These are phyloP conservation scores for Euproctis similis DNA, from an alignment of 2,888 invertebrate genomes.

Conservation along the genomic window DNA sequence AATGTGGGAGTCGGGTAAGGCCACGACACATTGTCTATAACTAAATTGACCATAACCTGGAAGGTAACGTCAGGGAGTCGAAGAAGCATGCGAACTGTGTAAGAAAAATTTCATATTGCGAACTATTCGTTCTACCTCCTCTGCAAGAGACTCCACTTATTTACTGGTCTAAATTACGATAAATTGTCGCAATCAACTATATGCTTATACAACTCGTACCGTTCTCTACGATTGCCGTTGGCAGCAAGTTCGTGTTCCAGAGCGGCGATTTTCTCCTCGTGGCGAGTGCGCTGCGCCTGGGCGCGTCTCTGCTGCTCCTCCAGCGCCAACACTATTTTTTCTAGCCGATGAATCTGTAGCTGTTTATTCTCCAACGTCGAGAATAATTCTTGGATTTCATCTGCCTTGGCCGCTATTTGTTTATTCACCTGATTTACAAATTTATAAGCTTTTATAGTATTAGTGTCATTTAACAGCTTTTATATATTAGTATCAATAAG, in stretches of 20 bases:
- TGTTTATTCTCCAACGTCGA: slow-evolving; percentile 71
- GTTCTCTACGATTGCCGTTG: slow-evolving; percentile 49
- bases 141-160: too few relatives aligned
- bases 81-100: too few relatives aligned
- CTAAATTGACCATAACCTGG: too few relatives aligned
- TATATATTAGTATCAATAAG: too few relatives aligned
- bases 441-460: too few relatives aligned
- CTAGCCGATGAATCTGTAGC: slow-evolving; percentile 71
- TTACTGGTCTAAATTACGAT: neutral
- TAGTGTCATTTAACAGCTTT: too few relatives aligned
- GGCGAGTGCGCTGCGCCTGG: slow-evolving; percentile 75
- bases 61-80: too few relatives aligned
- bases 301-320: slow-evolving; percentile 75
- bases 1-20: too few relatives aligned
- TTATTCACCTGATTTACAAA: slow-evolving; percentile 54
- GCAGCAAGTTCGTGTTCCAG: slow-evolving; percentile 71
- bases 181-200: too few relatives aligned
- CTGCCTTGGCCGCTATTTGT: slow-evolving; percentile 67
- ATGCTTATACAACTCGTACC: slow-evolving; percentile 28
- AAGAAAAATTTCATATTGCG: too few relatives aligned
- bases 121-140: too few relatives aligned
- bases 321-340: slow-evolving; percentile 72
- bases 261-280: slow-evolving; percentile 75
- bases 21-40: too few relatives aligned
- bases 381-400: slow-evolving; percentile 70